These are phyloP conservation scores for Eptesicus fuscus DNA, from an alignment of 2,113 vertebrate genomes.

Conservation along the genomic window DNA sequence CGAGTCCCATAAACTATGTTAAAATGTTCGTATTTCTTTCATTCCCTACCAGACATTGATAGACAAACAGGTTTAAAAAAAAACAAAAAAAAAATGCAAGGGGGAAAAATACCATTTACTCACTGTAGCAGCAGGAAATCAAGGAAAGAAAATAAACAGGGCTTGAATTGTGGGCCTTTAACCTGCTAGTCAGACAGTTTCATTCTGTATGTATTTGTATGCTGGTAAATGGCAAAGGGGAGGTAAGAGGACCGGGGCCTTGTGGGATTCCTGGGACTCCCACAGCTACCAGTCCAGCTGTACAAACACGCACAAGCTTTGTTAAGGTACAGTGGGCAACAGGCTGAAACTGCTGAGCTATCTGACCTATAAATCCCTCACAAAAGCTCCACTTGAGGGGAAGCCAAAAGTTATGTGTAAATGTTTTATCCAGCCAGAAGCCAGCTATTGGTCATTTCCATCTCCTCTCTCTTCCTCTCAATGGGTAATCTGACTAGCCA, in stretches of 20 bases:
- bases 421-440: constrained; percentile 80
- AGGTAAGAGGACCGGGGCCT: constrained; percentile 84
- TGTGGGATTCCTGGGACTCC: constrained; percentile 87
- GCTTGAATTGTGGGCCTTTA: constrained; percentile 83
- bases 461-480: constrained; percentile 28
- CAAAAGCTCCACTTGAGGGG: constrained; percentile 84
- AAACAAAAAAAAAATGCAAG: constrained; percentile 70
- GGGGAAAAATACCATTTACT: constrained; percentile 85
- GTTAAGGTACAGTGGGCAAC: constrained; percentile 92
- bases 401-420: constrained; percentile 83
- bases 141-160: constrained; percentile 89
- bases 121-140: constrained; percentile 87
- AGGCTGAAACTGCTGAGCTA: constrained; percentile 90
- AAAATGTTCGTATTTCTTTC: constrained; percentile 74
- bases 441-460: constrained; percentile 53
- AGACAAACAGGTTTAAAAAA: constrained; percentile 83
- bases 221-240: constrained; percentile 84
- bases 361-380: constrained; percentile 89
- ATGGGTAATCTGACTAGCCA: constrained; percentile 63
- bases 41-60: constrained; percentile 75
- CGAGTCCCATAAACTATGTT: constrained; percentile 53
- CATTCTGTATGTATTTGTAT: constrained; percentile 83
- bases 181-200: constrained; percentile 85
- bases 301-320: constrained; percentile 94
- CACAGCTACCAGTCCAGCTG: constrained; percentile 92